phyloP scores from a whole-genome alignment of 2,888 invertebrate genomes.

The Limenitis camilla region DNA sequence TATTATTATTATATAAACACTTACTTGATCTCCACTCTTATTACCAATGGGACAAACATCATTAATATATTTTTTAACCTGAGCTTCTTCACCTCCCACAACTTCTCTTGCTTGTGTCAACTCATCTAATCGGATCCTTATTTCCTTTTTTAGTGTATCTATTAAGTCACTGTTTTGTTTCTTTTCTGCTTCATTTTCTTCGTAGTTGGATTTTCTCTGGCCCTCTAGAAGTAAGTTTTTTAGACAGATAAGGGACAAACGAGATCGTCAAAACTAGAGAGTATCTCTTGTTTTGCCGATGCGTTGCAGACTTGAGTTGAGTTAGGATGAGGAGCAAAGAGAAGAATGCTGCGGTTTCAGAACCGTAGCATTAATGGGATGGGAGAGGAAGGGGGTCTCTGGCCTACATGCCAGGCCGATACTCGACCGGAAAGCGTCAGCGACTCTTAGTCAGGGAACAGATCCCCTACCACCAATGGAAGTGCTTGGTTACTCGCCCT shows the following conservation, averaged over 20 bases:
- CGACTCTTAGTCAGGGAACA: too few relatives aligned
- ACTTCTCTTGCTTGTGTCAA: conserved; percentile 72
- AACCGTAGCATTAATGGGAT: too few relatives aligned
- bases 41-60: conserved; percentile 59
- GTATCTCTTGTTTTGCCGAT: too few relatives aligned
- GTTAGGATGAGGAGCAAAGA: too few relatives aligned
- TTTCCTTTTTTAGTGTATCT: conserved; percentile 81
- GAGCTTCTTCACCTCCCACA: conserved; percentile 63
- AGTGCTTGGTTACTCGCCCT: too few relatives aligned
- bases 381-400: too few relatives aligned
- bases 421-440: too few relatives aligned
- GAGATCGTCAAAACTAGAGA: too few relatives aligned
- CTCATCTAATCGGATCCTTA: conserved; percentile 77
- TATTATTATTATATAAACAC: background rate
- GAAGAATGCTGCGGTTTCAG: too few relatives aligned
- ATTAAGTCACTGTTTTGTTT: conserved; percentile 82
- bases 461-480: too few relatives aligned
- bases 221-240: conserved; percentile 78
- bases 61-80: conserved; percentile 61
- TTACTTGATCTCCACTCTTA: conserved; percentile 61
- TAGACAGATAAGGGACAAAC: background rate
- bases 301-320: too few relatives aligned
- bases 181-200: conserved; percentile 85
- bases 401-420: too few relatives aligned
- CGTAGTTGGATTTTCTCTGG: conserved; percentile 87